Conservation (phyloP, 2,113 vertebrate species). For the Cyprinodon tularosa region DNA sequence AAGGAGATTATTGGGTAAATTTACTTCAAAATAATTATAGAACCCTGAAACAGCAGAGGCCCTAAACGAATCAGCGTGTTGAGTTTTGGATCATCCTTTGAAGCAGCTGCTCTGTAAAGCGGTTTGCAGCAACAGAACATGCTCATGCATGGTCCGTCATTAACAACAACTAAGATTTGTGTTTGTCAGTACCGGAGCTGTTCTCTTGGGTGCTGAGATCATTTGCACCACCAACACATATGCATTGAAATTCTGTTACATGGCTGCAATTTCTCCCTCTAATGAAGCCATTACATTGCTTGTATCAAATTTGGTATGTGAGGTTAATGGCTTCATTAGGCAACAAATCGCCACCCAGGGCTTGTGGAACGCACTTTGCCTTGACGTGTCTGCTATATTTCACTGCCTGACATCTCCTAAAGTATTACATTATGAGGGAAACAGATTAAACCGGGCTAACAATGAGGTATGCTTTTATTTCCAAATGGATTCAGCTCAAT, state of each 20-base stretch:
- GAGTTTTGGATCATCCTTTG: conserved; percentile 5
- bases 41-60: conserved; percentile 3
- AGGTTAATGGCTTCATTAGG: conserved; percentile 82
- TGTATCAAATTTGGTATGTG: conserved; percentile 75
- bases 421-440: conserved; percentile 72
- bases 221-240: conserved; percentile 45
- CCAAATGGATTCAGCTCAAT: conserved; percentile 55
- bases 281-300: conserved; percentile 78
- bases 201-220: conserved; percentile 49
- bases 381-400: conserved; percentile 66
- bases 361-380: conserved; percentile 60
- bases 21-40: conserved; percentile 24
- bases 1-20: conserved; percentile 23
- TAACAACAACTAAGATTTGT: conserved; percentile 46
- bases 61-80: conserved; percentile 3
- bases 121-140: conserved; percentile 6
- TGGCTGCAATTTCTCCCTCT: conserved; percentile 57
- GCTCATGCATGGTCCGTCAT: conserved; percentile 13
- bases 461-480: conserved; percentile 67
- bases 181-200: conserved; percentile 14
- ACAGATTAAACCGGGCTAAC: conserved; percentile 71
- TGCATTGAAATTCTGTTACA: conserved; percentile 55
- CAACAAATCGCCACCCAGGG: conserved; percentile 73
- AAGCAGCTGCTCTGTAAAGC: conserved; percentile 23
- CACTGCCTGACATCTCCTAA: conserved; percentile 74